Conservation (phyloP, 2,888 invertebrate species). For the Ormyrus labotus region DNA sequence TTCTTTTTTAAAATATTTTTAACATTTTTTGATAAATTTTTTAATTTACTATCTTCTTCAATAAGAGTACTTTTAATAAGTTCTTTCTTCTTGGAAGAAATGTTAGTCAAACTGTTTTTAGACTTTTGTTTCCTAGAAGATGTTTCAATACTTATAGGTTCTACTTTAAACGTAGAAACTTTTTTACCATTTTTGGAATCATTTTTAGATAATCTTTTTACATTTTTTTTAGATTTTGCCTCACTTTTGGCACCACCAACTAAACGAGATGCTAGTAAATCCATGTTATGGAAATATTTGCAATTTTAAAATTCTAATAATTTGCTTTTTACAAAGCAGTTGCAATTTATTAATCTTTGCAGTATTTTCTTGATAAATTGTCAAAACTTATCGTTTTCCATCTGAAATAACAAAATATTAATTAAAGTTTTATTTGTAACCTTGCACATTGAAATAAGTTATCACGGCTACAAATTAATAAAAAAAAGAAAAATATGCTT, state of each 20-base stretch:
- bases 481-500: conserved; percentile 21
- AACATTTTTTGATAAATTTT: conserved; percentile 7
- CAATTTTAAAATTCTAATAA: neutral
- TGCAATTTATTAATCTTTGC: no score
- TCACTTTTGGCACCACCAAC: conserved; percentile 17
- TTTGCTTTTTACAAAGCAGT: conserved; percentile 15
- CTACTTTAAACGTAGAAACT: neutral
- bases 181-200: conserved; percentile 3
- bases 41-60: conserved; percentile 9
- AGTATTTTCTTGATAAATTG: no score
- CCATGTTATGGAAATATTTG: conserved; percentile 17
- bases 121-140: conserved; percentile 5
- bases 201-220: conserved; percentile 25
- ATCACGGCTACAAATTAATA: neutral
- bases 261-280: conserved; percentile 27
- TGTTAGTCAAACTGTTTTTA: neutral
- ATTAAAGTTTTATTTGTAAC: neutral
- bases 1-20: neutral
- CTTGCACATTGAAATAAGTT: no score
- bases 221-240: conserved; percentile 1
- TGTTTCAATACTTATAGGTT: neutral
- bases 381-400: no score
- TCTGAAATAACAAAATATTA: conserved; percentile 4
- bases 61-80: conserved; percentile 22
- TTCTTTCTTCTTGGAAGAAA: conserved; percentile 24